Evolutionary conservation across 2,797 vertebrate species (phyloP), one percentile per base, ranked within the genome.

Genomic region (Meda fulgida): DNA sequence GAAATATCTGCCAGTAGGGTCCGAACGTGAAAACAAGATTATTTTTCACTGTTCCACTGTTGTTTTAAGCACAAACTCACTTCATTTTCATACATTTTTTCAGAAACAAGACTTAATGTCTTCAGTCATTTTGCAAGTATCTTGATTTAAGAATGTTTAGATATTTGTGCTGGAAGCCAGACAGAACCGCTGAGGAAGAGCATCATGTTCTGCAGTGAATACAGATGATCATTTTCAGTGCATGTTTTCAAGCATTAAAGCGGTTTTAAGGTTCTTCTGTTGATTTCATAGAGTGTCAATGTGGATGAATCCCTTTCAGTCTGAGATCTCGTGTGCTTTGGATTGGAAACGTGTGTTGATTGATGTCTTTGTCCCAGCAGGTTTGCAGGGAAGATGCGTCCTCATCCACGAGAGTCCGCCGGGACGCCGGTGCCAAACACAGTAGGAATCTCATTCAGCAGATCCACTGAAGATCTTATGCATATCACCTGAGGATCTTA

Each of bases 341-440:
- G 31, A 31, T 3, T 31, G 31, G 31, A 31, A 31, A 31, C 31
- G 29, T 46, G 26, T 40, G 21, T 26, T 69, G 36, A 3, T 23
- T 58, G 13, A 38, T 19, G 7, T 63, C n/a, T 58, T 60, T 87
- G 6, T 73, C 72, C 14, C 29, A n/a, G 66, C 86, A 96, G 89
- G 88, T 90, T 40, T 81, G 88, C 77, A 88, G 10, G 80, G 96
- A 96, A 84, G 95, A 94, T 21, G 89, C 89, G 80, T 92, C 93
- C 81, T 89, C 94, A 8, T 89, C 90, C 75, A 89, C 83, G 86
- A 95, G 90, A 84, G 80, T 89, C 65, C 91, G 91, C 83, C 92
- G 89, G 87, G 94, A 94, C 80, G 88, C 89, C 86, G 89, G 94
- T 87, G 92, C 92, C 53, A 95, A 92, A 89, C 93, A 94, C 80